These are phyloP conservation scores for Zele albiditarsus DNA, from an alignment of 2,888 invertebrate genomes.

Conservation along the genomic window DNA sequence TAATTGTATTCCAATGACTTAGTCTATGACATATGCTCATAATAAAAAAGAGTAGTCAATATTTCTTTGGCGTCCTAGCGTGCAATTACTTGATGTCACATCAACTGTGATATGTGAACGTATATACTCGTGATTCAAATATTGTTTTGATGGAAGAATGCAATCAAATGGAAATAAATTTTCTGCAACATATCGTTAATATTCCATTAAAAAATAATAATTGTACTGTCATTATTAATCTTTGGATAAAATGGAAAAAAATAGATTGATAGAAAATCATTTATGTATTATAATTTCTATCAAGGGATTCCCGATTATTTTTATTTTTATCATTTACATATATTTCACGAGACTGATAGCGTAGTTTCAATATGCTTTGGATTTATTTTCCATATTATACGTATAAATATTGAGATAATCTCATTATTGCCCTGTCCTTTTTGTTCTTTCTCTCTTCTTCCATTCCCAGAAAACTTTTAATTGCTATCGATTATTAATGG, in stretches of 20 bases:
- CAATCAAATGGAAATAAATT: constrained; percentile 3
- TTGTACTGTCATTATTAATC: background rate
- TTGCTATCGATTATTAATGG: constrained; percentile 20
- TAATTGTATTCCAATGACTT: no score
- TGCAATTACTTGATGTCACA: background rate
- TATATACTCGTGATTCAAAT: background rate
- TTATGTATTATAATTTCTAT: background rate
- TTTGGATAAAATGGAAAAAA: background rate
- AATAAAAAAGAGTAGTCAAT: no score
- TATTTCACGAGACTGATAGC: background rate
- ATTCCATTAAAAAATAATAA: constrained; percentile 7
- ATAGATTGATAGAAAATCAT: background rate
- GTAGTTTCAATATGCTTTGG: background rate
- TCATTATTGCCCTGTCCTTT: background rate
- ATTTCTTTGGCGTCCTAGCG: constrained; percentile 12
- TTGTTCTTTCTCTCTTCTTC: constrained; percentile 20
- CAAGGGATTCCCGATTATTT: background rate
- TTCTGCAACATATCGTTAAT: background rate
- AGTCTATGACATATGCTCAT: no score
- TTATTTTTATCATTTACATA: background rate
- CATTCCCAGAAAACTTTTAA: constrained; percentile 35
- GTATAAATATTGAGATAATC: background rate
- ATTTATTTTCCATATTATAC: background rate
- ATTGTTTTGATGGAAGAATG: background rate
- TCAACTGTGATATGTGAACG: background rate